phyloP scores from a whole-genome alignment of 2,113 vertebrate genomes.

The Stictonetta naevosa region DNA sequence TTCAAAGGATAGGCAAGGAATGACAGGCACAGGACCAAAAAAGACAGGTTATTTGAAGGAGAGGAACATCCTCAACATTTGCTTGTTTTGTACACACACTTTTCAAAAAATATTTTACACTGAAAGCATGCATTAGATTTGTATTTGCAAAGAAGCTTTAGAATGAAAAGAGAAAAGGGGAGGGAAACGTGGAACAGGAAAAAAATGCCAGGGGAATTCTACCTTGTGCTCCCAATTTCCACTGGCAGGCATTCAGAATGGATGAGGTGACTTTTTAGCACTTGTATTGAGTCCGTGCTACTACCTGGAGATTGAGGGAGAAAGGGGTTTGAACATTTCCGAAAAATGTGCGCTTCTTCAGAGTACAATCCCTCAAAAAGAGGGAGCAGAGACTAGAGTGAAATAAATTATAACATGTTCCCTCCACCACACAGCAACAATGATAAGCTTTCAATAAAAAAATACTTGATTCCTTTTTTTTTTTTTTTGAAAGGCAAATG shows the following conservation, averaged over 20 bases:
- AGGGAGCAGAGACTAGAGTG: not conserved
- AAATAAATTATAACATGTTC: not conserved
- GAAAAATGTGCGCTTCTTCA: not conserved
- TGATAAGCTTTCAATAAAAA: slow-evolving; percentile 6
- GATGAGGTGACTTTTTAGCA: not conserved
- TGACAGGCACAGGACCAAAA: not conserved
- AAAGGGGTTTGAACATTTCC: not conserved
- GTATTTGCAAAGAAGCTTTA: not conserved
- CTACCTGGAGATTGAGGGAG: not conserved
- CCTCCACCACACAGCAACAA: not conserved
- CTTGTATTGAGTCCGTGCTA: not conserved
- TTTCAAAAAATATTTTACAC: not conserved
- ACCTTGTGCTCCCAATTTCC: not conserved
- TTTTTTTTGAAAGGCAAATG: not conserved
- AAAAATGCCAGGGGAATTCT: not conserved
- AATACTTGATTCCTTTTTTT: not conserved
- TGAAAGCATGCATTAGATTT: not conserved
- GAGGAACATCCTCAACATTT: not conserved
- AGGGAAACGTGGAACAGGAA: not conserved
- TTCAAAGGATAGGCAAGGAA: not conserved
- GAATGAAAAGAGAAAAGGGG: not conserved
- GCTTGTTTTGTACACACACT: not conserved
- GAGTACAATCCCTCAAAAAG: not conserved
- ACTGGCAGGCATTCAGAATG: not conserved
- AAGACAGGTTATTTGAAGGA: not conserved